Evolutionary conservation across 1,140 invertebrate species (phyloP).

Genomic region (Micrasema minimum): DNA sequence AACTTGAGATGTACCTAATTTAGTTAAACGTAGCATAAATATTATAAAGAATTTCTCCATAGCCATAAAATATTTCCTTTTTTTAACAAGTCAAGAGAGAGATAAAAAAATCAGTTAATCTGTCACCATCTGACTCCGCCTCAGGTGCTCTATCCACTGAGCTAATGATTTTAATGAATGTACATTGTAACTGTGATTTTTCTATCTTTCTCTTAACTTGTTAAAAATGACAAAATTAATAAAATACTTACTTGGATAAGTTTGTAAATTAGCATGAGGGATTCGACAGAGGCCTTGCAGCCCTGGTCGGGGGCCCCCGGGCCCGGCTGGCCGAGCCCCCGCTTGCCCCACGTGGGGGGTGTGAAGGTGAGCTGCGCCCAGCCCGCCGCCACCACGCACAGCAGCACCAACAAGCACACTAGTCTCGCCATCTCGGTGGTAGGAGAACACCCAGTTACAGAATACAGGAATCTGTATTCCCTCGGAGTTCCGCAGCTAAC

Average conservation of each 20-base stretch:
- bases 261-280: slow-evolving; percentile 45
- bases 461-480: neutral
- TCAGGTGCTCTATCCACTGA: too few relatives aligned
- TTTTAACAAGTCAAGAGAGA: too few relatives aligned
- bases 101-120: too few relatives aligned
- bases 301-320: slow-evolving; percentile 10
- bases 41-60: too few relatives aligned
- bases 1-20: too few relatives aligned
- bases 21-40: too few relatives aligned
- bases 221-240: too few relatives aligned
- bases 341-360: slow-evolving; percentile 59
- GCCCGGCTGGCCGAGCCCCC: slow-evolving; percentile 26
- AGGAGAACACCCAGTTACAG: neutral
- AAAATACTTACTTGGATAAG: slow-evolving; percentile 37
- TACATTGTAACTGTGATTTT: too few relatives aligned
- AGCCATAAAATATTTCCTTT: too few relatives aligned
- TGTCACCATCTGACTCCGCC: too few relatives aligned
- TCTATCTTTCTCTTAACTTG: too few relatives aligned
- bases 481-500: neutral
- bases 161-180: too few relatives aligned
- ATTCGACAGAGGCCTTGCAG: slow-evolving; percentile 44
- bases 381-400: slow-evolving; percentile 14
- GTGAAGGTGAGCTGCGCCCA: slow-evolving; percentile 58
- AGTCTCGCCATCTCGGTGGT: slow-evolving; percentile 24
- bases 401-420: slow-evolving; percentile 22